Percentiles rank a stretch among this genome's conserved stretches.
phyloP scores from a whole-genome alignment of 2,113 vertebrate genomes.

The Hystrix cristata region DNA sequence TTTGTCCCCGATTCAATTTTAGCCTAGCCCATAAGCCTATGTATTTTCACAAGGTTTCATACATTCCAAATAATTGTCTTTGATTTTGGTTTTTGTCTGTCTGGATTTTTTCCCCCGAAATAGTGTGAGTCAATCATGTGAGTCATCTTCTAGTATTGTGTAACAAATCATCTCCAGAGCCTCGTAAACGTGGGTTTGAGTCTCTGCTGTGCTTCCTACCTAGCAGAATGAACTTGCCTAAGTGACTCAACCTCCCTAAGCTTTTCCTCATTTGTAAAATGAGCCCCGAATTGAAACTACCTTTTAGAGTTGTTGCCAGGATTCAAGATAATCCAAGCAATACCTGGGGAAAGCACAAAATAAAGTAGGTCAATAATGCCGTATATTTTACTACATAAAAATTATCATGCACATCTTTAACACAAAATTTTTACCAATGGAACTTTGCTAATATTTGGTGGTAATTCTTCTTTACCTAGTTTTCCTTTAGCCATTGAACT shows the following conservation, averaged over 20 bases:
- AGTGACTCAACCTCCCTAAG: not conserved
- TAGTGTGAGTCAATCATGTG: not conserved
- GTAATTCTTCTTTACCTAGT: not conserved
- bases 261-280: constrained; percentile 24
- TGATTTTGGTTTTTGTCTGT: constrained; percentile 54
- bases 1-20: constrained; percentile 41
- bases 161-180: not conserved
- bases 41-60: constrained; percentile 49
- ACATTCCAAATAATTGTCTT: constrained; percentile 48
- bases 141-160: not conserved
- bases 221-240: not conserved
- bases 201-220: not conserved
- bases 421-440: not conserved
- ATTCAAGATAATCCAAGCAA: not conserved
- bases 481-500: not conserved
- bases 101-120: not conserved
- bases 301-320: not conserved
- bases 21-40: not conserved
- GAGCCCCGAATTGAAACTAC: not conserved
- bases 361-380: not conserved
- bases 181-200: not conserved
- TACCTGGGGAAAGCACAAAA: not conserved
- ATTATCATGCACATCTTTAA: not conserved
- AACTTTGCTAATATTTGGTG: constrained; percentile 7
- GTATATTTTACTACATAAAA: not conserved